Percentiles rank a stretch among this genome's conserved stretches.
Evolutionary conservation across 30 jellyfish, hydroid and myxozoan genomes (phyloP).

Genomic region (Aurelia aurita): DNA sequence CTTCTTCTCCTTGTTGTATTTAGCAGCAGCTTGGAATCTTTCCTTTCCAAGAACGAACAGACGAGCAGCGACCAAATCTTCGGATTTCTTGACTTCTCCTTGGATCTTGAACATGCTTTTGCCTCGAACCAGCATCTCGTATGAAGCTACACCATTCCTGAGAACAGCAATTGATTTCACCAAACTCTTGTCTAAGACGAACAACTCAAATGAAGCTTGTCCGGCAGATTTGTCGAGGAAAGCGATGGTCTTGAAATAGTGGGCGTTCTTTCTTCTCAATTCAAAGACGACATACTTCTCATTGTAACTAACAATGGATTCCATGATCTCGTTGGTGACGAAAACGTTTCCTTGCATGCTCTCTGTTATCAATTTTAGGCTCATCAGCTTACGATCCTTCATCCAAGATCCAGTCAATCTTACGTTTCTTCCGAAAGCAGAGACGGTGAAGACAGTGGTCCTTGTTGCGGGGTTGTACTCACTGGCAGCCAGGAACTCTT

Average conservation of each 20-base stretch:
- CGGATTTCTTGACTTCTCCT: constrained; percentile 54
- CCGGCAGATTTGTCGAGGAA: constrained; percentile 42
- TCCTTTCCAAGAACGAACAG: constrained; percentile 67
- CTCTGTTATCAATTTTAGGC: constrained; percentile 41
- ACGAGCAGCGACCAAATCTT: constrained; percentile 19
- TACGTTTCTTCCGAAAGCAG: constrained; percentile 62
- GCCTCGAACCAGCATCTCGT: constrained; percentile 33
- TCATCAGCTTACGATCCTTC: constrained; percentile 46
- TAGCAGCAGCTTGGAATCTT: constrained; percentile 75
- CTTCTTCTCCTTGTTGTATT: constrained; percentile 68
- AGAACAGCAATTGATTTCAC: constrained; percentile 50
- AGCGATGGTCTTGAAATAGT: constrained; percentile 52
- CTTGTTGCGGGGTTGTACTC: constrained; percentile 54
- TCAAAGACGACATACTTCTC: constrained; percentile 43
- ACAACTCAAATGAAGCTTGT: constrained; percentile 38
- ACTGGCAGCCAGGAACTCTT: constrained; percentile 42
- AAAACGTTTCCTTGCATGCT: constrained; percentile 29
- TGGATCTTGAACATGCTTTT: constrained; percentile 54
- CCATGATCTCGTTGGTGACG: constrained; percentile 53
- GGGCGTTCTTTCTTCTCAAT: constrained; percentile 39
- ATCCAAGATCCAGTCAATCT: constrained; percentile 64
- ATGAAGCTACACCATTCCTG: constrained; percentile 45
- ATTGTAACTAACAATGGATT: constrained; percentile 47
- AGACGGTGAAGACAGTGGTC: constrained; percentile 43
- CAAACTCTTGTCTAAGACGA: constrained; percentile 48